A percentile compares a stretch with the other conserved stretches of the same genome.
These are phyloP conservation scores for Gobionotothen gibberifrons DNA, from an alignment of 2,797 vertebrate genomes.

Conservation along the genomic window DNA sequence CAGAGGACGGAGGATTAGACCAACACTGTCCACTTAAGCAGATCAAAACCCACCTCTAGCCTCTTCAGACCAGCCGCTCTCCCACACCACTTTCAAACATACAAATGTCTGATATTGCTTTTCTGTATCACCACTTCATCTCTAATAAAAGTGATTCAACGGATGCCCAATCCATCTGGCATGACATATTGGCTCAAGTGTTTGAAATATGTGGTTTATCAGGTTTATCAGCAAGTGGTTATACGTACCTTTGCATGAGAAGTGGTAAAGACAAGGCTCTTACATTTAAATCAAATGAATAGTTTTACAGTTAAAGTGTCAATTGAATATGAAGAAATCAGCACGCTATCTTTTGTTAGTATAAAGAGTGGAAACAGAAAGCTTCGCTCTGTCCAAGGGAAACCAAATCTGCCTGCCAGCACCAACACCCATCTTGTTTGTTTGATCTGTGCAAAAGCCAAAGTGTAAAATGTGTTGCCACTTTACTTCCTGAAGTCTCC, in stretches of 20 bases:
- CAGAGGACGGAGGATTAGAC: slow-evolving; percentile 47
- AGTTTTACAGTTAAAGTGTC: too few relatives aligned
- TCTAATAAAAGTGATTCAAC: slow-evolving; percentile 4
- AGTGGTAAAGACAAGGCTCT: background rate
- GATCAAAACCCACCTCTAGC: slow-evolving; percentile 43
- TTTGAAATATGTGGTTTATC: background rate
- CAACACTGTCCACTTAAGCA: slow-evolving; percentile 56
- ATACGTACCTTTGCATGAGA: too few relatives aligned
- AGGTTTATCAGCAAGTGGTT: background rate
- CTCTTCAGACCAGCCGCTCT: slow-evolving; percentile 48
- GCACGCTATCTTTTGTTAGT: slow-evolving; percentile 6
- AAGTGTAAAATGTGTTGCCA: too few relatives aligned
- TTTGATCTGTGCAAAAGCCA: too few relatives aligned
- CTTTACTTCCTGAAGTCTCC: background rate
- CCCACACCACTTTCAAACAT: slow-evolving; percentile 34
- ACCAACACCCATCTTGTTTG: too few relatives aligned
- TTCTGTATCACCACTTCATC: slow-evolving; percentile 27
- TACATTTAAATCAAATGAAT: too few relatives aligned
- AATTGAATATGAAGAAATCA: too few relatives aligned
- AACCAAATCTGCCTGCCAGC: background rate
- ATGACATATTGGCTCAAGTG: background rate
- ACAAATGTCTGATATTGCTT: slow-evolving; percentile 17
- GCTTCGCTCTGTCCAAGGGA: background rate
- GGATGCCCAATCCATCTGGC: slow-evolving; percentile 6
- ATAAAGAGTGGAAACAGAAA: background rate